Evolutionary conservation across 2,797 vertebrate genomes (phyloP), one percentile per base, ranked within the genome.

Genomic region (Gallirallus australis): DNA sequence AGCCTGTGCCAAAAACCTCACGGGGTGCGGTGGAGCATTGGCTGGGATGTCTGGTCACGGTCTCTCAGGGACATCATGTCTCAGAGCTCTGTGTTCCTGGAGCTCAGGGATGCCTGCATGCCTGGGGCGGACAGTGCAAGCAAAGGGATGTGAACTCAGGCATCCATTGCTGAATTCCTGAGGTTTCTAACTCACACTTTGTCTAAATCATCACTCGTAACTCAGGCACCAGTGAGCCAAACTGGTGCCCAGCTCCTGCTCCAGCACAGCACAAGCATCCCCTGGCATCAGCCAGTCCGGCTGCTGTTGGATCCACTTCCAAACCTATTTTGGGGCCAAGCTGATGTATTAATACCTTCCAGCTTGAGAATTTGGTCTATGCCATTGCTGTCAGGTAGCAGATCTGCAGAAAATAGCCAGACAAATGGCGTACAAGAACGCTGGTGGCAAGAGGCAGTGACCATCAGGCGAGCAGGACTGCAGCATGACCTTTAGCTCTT

Each of bases 241-340:
- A 69, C 15, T 23, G 9, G 42, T 7, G 11, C 50, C 25, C 40
- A 17, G 39, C 18, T 57, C 24, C 3, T 42, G 63, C 50, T 48
- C 39, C 31, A 7, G 6, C 66, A 15, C 4, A 1, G 52, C 1
- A 1, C 1, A 0, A 60, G 27, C 66, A 50, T 42, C 31, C 59
- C 13, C 42, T 12, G 21, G 35, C 9, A 0, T 35, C 53, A 52
- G 45, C 37, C 68, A 8, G 21, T 27, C 72, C 1, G 2, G 37
- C 53, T 37, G 50, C 76, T 45, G 31, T 12, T 21, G 27, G 50
- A 27, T 5, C 25, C 2, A 0, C 37, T 65, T 65, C 35, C 42
- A 13, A 64, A n/a, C 52, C 18, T n/a, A 9, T 19, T 52, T 15
- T 12, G 12, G 52, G 12, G 8, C 48, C 35, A 25, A 72, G 25